Base-by-base conservation (phyloP, 2,113 vertebrate species). In the Phrynosoma blainvillii region DNA sequence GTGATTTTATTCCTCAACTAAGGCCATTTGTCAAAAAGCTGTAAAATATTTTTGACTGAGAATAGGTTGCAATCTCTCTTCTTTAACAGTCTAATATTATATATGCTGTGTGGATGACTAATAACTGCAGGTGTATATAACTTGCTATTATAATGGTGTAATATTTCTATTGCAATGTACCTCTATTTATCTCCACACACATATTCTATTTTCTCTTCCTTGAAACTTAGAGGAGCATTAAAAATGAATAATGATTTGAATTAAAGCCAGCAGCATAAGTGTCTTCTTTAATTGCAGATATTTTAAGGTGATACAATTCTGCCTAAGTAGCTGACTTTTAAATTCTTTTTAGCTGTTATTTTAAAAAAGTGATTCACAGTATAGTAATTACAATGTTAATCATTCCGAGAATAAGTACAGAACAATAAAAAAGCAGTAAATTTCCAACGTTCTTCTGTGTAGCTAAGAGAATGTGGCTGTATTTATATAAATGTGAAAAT, bases 111-210 rank as follows among this genome's bases (percentile, higher is more conserved):
- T 78, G 32, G n/a, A 88, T 84, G 87, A 84, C 42, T 84, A 88
- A 88, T 84, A 88, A 88, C 62, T 84, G 73, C 81, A 88, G 81
- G 87, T 88, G 81, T 70, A 88, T 83, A 88, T 88, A 88, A 88
- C 81, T 88, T 84, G 74, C 74, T 84, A 78, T 84, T 88, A 77
- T 88, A 88, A 84, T 88, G 87, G 78, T 84, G 62, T 65, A 88
- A 84, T 88, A 88, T 84, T 88, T 88, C 74, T 88, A 13, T 77
- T 70, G 42, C 62, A 70, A 70, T 70, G 74, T 77, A 21, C 80
- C 74, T 70, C 32, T 84, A 84, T 88, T 83, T 88, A 84, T 88
- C 81, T 84, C 87, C 62, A 84, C 74, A 78, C 47, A 88, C 62
- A 84, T 78, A 78, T 78, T 78, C 81, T 84, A 70, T 88, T 84